Evolutionary conservation across 2,113 vertebrate species (phyloP).

Genomic region (Riparia riparia): DNA sequence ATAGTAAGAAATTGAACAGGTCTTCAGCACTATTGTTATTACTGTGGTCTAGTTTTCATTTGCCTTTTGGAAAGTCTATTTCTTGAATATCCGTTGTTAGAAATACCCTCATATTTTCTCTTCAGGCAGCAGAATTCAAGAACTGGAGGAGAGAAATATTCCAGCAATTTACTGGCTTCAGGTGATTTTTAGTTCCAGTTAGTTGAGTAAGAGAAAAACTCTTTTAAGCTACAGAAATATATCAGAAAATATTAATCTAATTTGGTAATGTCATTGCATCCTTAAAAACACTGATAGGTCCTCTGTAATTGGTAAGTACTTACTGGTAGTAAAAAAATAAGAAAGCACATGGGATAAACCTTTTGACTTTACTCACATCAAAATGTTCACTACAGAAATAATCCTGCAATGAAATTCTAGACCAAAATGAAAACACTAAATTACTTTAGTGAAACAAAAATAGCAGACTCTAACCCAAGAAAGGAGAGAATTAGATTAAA

Average conservation of each 20-base stretch:
- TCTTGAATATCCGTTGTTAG: constrained; percentile 53
- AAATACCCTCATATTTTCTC: constrained; percentile 65
- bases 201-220: neutral
- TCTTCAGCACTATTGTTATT: constrained; percentile 76
- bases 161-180: neutral
- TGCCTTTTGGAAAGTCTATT: constrained; percentile 52
- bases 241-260: neutral
- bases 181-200: neutral
- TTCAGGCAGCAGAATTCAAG: constrained; percentile 25
- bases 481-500: neutral
- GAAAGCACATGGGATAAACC: neutral
- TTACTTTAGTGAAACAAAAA: neutral
- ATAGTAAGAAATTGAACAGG: constrained; percentile 77
- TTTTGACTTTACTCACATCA: neutral
- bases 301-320: neutral
- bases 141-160: neutral
- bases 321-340: neutral
- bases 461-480: neutral
- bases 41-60: constrained; percentile 63
- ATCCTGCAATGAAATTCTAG: neutral
- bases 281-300: neutral
- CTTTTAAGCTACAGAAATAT: neutral
- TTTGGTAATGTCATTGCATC: neutral
- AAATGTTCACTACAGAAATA: neutral
- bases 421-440: neutral